Evolutionary conservation across 2,888 invertebrate species (phyloP), one percentile per base, ranked within the genome.

Genomic region (Coremacera marginata): DNA sequence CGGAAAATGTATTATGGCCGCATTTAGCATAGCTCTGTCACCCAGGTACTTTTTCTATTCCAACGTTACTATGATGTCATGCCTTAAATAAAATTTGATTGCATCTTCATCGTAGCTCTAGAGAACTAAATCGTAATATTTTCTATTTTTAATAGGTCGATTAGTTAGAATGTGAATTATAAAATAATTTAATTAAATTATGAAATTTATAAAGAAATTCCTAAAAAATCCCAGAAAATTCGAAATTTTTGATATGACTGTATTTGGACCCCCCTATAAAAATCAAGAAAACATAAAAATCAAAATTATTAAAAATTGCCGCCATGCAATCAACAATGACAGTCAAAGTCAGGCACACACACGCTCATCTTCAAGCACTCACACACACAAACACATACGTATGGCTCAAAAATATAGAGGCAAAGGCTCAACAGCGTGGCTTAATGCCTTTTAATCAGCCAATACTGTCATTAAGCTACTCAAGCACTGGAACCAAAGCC

Each of bases 371-470:
- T 9, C 3, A 19, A 2, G 14, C 27, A 31, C 70, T 7, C 34
- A 14, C 34, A 5, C 37, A n/a, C 19, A 27, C 51, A 63, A 14
- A 11, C n/a, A 19, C 2, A 14, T 8, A 3, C 4, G 4, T 27
- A 25, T 22, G 25, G 8, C 9, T 8, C 16, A 22, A 63, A 14
- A 37, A n/a, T 5, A 19, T 7, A n/a, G n/a, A 34, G 37, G 44
- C 37, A 27, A 51, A 51, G 51, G 52, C 44, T 49, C 51, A 31
- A 51, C 16, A 63, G 73, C 63, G 81, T 79, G 82, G 78, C 79
- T 80, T 82, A 82, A 82, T 82, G 82, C 81, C 80, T 81, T 80
- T 78, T 80, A 79, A 80, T 80, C 80, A 81, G 81, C 82, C 80
- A 82, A 80, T 80, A 81, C 80, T 78, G 80, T 81, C 80, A 82